A percentile compares a stretch with the other conserved stretches of the same genome.
Conservation (phyloP, 1,140 invertebrate genomes). For the Archegozetes longisetosus region DNA sequence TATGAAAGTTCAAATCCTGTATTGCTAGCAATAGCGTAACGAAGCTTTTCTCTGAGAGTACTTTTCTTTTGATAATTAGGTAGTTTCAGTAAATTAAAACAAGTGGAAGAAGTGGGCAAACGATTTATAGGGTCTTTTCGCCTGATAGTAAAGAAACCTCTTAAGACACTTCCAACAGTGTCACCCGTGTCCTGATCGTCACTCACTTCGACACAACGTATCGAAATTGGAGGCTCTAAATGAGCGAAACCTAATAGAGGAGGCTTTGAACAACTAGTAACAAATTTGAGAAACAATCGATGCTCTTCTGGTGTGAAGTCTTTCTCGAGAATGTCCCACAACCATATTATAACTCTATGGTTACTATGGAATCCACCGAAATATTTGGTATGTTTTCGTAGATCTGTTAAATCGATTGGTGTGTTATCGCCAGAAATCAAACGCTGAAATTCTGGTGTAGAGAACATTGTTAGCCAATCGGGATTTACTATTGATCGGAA, state of each 20-base stretch:
- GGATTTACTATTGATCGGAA: conserved; percentile 87
- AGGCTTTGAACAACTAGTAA: conserved; percentile 95
- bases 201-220: conserved; percentile 50
- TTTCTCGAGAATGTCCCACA: conserved; percentile 94
- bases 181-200: conserved; percentile 64
- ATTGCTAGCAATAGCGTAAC: conserved; percentile 92
- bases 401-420: conserved; percentile 73
- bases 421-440: conserved; percentile 80
- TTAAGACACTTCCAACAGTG: conserved; percentile 85
- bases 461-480: conserved; percentile 90
- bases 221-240: conserved; percentile 95
- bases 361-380: conserved; percentile 98
- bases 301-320: conserved; percentile 85
- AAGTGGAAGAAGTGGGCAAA: conserved; percentile 94
- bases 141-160: conserved; percentile 93
- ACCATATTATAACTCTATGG: conserved; percentile 90
- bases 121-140: conserved; percentile 89
- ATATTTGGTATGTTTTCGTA: conserved; percentile 83
- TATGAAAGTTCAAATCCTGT: conserved; percentile 96
- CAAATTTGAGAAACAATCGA: conserved; percentile 94
- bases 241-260: conserved; percentile 92
- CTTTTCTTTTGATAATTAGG: conserved; percentile 97
- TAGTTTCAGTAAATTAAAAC: conserved; percentile 95
- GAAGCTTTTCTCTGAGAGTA: conserved; percentile 81
- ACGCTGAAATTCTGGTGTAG: conserved; percentile 79